Evolutionary conservation across 1,140 invertebrate genomes (phyloP).

Genomic region (Ylistrum balloti): DNA sequence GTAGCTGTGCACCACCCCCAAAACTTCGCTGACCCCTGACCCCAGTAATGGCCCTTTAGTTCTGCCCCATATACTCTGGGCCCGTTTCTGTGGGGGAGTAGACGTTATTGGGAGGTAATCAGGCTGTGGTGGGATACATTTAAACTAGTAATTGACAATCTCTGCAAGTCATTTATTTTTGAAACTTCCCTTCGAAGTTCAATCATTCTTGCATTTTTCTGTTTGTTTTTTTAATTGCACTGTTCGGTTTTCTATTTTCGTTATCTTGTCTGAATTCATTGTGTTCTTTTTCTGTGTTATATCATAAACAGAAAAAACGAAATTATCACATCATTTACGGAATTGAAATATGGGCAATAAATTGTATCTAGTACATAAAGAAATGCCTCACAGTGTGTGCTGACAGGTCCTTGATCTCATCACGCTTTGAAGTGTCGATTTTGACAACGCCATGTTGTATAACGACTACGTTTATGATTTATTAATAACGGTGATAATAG

Average conservation of each 20-base stretch:
- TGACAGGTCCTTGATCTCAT: neutral
- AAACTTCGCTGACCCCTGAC: neutral
- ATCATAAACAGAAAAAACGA: neutral
- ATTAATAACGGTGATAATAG: neutral
- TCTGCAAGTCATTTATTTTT: neutral
- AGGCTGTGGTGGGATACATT: neutral
- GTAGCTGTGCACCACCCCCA: neutral
- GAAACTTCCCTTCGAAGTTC: neutral
- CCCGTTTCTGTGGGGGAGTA: neutral
- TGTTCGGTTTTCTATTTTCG: too few species aligned
- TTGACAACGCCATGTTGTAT: neutral
- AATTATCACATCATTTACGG: neutral
- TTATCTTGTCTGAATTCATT: too few species aligned
- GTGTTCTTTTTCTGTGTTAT: too few species aligned
- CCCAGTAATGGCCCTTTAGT: neutral
- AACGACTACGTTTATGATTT: neutral
- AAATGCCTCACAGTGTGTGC: neutral
- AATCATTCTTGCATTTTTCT: too few species aligned
- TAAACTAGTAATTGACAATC: neutral
- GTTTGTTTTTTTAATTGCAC: too few species aligned
- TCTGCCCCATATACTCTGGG: conserved; percentile 9
- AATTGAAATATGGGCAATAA: neutral
- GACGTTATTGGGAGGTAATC: neutral
- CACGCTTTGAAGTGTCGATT: conserved; percentile 17
- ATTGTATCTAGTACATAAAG: neutral